Percentiles rank a stretch among this genome's conserved stretches.
These are phyloP conservation scores for Xanthia icteritia DNA, from an alignment of 2,888 invertebrate species.

Conservation along the genomic window DNA sequence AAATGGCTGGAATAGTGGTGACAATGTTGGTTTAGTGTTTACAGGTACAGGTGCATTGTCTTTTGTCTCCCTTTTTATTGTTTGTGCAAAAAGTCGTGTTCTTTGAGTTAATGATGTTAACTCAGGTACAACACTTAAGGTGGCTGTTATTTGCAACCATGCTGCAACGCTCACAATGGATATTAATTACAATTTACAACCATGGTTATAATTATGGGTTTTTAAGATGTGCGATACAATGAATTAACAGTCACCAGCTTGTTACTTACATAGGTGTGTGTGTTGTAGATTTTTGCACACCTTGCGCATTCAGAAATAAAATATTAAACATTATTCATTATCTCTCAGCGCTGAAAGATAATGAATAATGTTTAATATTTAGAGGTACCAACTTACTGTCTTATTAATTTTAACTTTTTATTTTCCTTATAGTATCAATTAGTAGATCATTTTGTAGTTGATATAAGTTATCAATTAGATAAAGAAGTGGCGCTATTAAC, in stretches of 20 bases:
- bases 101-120: constrained; percentile 9
- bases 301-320: constrained; percentile 14
- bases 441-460: constrained; percentile 7
- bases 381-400: neutral
- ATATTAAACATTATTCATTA: too few relatives aligned
- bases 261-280: constrained; percentile 8
- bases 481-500: constrained; percentile 5
- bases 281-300: constrained; percentile 31
- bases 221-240: constrained; percentile 42
- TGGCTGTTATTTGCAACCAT: constrained; percentile 27
- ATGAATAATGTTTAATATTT: constrained; percentile 18
- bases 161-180: constrained; percentile 38
- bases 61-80: constrained; percentile 17
- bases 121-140: constrained; percentile 13
- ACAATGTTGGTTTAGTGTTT: constrained; percentile 31
- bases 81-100: constrained; percentile 12
- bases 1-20: constrained; percentile 29
- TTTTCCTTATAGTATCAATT: constrained; percentile 6
- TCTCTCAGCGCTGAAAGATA: neutral
- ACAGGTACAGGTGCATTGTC: constrained; percentile 42
- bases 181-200: constrained; percentile 35
- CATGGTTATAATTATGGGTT: constrained; percentile 34
- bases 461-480: constrained; percentile 22
- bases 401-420: constrained; percentile 12
- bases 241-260: constrained; percentile 33